Evolutionary conservation across 2,797 vertebrate genomes (phyloP).

Genomic region (Onychomys torridus): DNA sequence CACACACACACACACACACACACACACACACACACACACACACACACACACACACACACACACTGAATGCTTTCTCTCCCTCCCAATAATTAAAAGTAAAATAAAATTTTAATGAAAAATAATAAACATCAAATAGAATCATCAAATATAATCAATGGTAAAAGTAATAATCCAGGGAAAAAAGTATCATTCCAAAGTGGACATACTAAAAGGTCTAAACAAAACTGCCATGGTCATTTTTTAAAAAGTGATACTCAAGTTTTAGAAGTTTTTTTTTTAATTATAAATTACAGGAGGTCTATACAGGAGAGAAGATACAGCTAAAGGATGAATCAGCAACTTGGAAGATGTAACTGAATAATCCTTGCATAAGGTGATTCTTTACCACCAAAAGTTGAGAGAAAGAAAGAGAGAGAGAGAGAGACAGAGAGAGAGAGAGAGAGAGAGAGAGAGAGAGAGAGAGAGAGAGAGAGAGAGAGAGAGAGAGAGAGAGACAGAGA

Average conservation of each 20-base stretch:
- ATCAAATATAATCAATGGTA: neutral
- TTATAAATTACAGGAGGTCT: neutral
- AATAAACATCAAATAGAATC: neutral
- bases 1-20: no score
- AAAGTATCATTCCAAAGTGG: neutral
- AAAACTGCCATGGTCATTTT: neutral
- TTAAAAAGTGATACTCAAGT: neutral
- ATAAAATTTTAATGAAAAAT: neutral
- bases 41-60: no score
- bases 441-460: no score
- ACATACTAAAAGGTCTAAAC: neutral
- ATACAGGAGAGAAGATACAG: neutral
- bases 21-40: no score
- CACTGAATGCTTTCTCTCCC: neutral
- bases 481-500: no score
- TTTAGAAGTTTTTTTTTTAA: neutral
- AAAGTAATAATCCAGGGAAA: neutral
- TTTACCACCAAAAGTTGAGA: neutral
- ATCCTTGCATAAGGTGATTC: neutral
- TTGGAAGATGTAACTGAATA: neutral
- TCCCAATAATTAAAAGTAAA: neutral
- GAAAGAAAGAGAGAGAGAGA: no score
- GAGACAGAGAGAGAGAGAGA: no score
- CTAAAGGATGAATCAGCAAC: neutral
- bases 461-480: no score